A percentile compares a stretch with the other conserved stretches of the same genome.
Evolutionary conservation across 2,113 vertebrate genomes (phyloP).

Genomic region (Columba livia): DNA sequence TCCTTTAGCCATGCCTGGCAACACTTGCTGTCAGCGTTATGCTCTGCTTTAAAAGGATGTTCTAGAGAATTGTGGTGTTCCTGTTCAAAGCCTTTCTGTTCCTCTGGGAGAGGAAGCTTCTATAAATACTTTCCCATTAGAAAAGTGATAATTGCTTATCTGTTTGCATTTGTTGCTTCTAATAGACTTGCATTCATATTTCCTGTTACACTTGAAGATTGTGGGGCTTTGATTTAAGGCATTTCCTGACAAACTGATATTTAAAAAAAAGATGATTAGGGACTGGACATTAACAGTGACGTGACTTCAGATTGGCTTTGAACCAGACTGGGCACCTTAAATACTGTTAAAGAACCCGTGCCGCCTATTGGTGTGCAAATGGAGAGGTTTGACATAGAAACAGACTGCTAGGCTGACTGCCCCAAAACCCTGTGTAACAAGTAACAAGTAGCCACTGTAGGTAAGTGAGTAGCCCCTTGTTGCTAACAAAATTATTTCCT

Average conservation of each 20-base stretch:
- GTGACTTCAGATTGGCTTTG: neutral
- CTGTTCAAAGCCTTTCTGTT: slow-evolving; percentile 22
- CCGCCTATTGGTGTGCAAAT: neutral
- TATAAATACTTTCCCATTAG: slow-evolving; percentile 10
- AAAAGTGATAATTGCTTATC: slow-evolving; percentile 12
- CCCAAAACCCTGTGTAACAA: neutral
- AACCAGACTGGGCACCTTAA: neutral
- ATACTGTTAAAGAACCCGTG: neutral
- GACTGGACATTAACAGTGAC: neutral
- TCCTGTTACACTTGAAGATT: neutral
- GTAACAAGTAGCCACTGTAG: neutral
- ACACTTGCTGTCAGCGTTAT: neutral
- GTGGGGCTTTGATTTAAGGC: neutral
- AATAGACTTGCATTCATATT: neutral
- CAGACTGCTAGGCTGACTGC: neutral
- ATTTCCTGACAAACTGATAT: neutral
- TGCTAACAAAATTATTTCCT: neutral
- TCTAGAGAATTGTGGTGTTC: neutral
- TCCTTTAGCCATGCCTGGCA: neutral
- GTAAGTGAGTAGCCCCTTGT: neutral
- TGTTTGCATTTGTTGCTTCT: slow-evolving; percentile 4
- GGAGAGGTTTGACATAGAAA: neutral
- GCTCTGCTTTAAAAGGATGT: neutral
- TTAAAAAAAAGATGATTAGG: neutral
- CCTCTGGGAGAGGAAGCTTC: neutral